Evolutionary conservation across 64 coral and sea anemone species (phyloP), one percentile per base, ranked within the genome.

Genomic region (Stichodactyla mertensii): DNA sequence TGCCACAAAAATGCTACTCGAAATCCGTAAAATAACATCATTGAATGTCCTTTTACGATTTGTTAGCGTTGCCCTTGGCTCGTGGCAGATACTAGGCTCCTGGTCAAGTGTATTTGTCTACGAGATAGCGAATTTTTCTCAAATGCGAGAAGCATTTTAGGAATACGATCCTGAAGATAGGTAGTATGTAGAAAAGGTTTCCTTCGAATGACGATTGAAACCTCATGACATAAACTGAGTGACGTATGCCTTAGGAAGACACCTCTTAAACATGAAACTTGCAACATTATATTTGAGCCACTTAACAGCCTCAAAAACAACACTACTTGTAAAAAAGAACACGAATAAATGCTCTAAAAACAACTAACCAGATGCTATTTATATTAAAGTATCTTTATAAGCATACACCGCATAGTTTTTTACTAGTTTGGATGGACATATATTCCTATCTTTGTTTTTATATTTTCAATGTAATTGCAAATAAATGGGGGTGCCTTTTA

Each of bases 151-250:
- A 52, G 53, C 6, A 81, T 81, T 81, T 81, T 53, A 81, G 53
- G 78, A 81, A 81, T 81, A 81, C 53, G 78, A 81, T 74, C 4
- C 18, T 81, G 14, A 54, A 81, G 78, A 53, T 53, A 52, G 78
- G n/a, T 81, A 55, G 15, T 22, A 54, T 52, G 6, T 20, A n/a
- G 52, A 81, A 81, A 81, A 81, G 31, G 15, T 6, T 28, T 27
- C 18, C 78, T 27, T 31, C 8, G 18, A 69, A 22, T n/a, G 2
- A 9, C 26, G 16, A 69, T 26, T 74, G 24, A 74, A n/a, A 36
- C 7, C 9, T 74, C 56, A 58, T 58, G 5, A 58, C 56, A 58
- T 15, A 58, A 74, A 13, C 7, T 9, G n/a, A 74, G 16, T 74
- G 69, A 74, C 24, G 69, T 31, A 31, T n/a, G 62, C 7, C 60